Conservation (phyloP, 92 coral and sea anemone species). For the Ricordea florida region DNA sequence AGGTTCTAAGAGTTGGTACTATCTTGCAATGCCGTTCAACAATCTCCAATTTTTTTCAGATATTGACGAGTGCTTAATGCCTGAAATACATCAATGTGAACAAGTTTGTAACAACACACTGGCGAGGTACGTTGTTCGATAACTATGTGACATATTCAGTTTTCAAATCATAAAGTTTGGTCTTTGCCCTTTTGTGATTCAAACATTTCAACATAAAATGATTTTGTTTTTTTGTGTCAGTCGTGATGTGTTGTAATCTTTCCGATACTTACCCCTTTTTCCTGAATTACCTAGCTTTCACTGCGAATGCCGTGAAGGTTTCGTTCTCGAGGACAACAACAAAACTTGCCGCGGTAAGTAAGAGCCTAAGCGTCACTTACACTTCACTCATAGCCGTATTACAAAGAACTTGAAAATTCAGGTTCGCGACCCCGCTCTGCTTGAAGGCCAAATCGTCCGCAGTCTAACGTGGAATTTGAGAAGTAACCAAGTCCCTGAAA, state of each 20-base stretch:
- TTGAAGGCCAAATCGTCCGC: too few relatives aligned
- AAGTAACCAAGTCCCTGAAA: too few relatives aligned
- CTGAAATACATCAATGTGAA: constrained; percentile 56
- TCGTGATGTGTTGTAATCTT: background rate
- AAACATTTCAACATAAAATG: background rate
- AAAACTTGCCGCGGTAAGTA: constrained; percentile 80
- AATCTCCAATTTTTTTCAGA: constrained; percentile 69
- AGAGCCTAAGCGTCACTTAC: too few relatives aligned
- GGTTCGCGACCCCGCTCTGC: too few relatives aligned
- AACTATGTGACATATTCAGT: too few relatives aligned
- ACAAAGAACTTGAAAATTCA: too few relatives aligned
- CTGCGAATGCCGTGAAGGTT: constrained; percentile 83
- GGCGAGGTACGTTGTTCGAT: constrained; percentile 69
- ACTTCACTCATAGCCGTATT: too few relatives aligned
- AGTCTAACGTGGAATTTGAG: too few relatives aligned
- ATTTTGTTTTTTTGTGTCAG: background rate
- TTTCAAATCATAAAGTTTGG: too few relatives aligned
- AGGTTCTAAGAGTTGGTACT: too few relatives aligned
- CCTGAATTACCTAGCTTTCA: constrained; percentile 64
- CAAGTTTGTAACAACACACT: constrained; percentile 84
- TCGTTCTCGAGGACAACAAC: constrained; percentile 67
- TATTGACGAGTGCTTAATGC: constrained; percentile 69
- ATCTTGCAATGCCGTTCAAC: too few relatives aligned
- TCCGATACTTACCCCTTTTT: background rate
- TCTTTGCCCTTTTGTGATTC: background rate